Base-by-base conservation (phyloP, 2,888 invertebrate species). In the Agonopterix arenella region DNA sequence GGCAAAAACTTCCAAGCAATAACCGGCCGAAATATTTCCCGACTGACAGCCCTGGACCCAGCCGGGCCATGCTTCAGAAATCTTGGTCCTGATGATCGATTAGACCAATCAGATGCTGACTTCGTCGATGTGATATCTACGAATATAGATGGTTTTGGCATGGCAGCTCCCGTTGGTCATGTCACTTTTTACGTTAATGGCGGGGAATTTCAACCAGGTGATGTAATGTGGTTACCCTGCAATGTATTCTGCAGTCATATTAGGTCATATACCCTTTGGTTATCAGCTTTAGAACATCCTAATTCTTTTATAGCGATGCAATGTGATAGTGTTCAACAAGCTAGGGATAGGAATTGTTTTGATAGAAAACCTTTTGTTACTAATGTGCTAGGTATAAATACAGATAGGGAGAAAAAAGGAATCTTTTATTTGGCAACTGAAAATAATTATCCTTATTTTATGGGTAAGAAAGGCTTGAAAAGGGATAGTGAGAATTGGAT, bases 131-230 rank as follows among this genome's bases (percentile, higher is more conserved):
- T 76, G 0, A 42, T 85, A 0, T 52, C 59, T 1, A 84, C 84
- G 0, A 84, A 84, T 51, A 78, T 83, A 0, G 84, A 85, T 41
- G 79, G 70, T 0, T 80, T 62, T 2, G 84, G 84, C 0, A 79
- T 80, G 74, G 80, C 82, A 0, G 74, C 78, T 0, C 81, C 84
- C 0, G 58, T 80, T 0, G 84, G 81, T 1, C 83, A 84, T 57
- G 69, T 80, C 0, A 80, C 80, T 49, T 81, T 76, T 51, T 85
- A 83, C 52, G 76, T 84, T 2, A 85, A 85, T 18, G 84, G 84
- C 0, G 84, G 84, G 0, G 84, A 84, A 49, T 77, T 56, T 45
- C 80, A 80, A 52, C 72, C 77, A 0, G 73, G 70, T 0, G 72
- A 73, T 11, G 2, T 73, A 1, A 4, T 68, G 0, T 70, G 66